Percentiles rank a stretch among this genome's conserved stretches.
Evolutionary conservation across 1,140 invertebrate species (phyloP).

Genomic region (Cyrtorhinus lividipennis): DNA sequence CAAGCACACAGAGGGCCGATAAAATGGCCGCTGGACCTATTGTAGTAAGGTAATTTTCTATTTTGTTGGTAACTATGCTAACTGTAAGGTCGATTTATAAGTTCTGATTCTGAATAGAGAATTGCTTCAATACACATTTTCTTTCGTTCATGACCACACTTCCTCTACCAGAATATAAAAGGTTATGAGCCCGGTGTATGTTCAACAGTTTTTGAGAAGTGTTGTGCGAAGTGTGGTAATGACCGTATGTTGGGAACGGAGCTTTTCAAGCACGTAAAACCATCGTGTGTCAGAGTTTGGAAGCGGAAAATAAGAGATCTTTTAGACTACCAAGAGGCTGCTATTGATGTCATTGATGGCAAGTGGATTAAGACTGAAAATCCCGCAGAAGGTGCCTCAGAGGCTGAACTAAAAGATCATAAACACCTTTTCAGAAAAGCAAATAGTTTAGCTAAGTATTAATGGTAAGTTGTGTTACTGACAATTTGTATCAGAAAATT

Average conservation of each 20-base stretch:
- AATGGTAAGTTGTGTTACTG: constrained; percentile 21
- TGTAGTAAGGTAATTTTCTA: too few species aligned
- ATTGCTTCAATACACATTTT: too few species aligned
- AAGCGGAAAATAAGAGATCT: constrained; percentile 27
- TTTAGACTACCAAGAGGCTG: constrained; percentile 26
- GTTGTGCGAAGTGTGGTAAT: neutral
- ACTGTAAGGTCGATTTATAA: too few species aligned
- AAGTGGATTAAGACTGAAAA: constrained; percentile 23
- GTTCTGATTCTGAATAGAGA: too few species aligned
- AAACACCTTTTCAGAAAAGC: neutral
- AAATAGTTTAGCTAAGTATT: constrained; percentile 15
- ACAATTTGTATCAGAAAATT: constrained; percentile 26
- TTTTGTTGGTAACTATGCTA: too few species aligned
- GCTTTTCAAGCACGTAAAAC: constrained; percentile 25
- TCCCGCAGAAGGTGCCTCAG: constrained; percentile 16
- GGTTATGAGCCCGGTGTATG: neutral
- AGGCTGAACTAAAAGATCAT: constrained; percentile 8
- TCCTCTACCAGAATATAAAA: too few species aligned
- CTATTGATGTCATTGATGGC: constrained; percentile 25
- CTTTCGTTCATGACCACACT: too few species aligned
- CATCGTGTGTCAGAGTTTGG: constrained; percentile 25
- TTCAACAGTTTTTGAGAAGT: neutral
- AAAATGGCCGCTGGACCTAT: too few species aligned
- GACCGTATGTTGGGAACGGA: constrained; percentile 21
- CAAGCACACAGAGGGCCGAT: too few species aligned